A percentile compares a stretch with the other conserved stretches of the same genome.
Conservation (phyloP, 2,888 invertebrate species). For the Steinernema scapterisci region DNA sequence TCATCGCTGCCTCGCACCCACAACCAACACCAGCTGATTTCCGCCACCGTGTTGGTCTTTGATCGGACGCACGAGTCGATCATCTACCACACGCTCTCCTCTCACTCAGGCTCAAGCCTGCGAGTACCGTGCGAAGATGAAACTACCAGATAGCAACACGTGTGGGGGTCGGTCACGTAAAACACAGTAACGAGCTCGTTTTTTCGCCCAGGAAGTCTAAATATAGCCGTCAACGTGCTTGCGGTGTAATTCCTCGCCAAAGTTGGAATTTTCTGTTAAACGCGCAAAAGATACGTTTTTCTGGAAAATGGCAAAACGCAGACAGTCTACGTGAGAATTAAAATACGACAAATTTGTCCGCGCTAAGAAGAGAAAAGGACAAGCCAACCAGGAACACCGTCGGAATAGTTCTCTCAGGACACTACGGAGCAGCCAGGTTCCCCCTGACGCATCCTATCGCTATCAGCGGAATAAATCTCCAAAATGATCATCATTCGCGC, state of each 20-base stretch:
- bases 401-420: no score
- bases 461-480: conserved; percentile 26
- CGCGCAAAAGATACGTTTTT: no score
- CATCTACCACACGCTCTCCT: neutral
- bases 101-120: neutral
- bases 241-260: no score
- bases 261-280: no score
- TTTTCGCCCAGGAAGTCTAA: neutral
- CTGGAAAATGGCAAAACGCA: no score
- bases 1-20: neutral
- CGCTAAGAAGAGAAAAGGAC: no score
- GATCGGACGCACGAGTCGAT: neutral
- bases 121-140: neutral
- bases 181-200: neutral
- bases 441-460: neutral
- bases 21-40: neutral
- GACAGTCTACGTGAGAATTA: no score
- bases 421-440: neutral
- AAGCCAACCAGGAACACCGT: no score
- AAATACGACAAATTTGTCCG: no score
- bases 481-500: conserved; percentile 12
- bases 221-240: no score
- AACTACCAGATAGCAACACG: neutral
- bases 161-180: neutral
- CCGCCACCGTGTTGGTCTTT: neutral